phyloP scores from a whole-genome alignment of 2,113 vertebrate species.

The Phoxinus phoxinus region DNA sequence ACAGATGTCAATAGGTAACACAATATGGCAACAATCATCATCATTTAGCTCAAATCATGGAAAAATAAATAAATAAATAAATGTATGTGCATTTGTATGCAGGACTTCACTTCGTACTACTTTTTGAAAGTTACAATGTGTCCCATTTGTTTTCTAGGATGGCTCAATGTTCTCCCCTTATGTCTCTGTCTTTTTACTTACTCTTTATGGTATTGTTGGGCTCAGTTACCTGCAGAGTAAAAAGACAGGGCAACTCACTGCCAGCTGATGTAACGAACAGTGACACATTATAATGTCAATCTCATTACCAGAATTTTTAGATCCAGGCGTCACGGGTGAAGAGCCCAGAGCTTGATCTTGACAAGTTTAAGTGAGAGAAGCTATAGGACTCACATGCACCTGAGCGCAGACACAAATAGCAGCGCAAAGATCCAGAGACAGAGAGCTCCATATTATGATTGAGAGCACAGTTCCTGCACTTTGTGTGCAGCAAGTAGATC shows the following conservation, averaged over 20 bases:
- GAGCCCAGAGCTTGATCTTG: conserved; percentile 25
- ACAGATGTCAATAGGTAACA: neutral
- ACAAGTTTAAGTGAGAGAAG: conserved; percentile 34
- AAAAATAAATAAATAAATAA: neutral
- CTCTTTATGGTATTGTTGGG: neutral
- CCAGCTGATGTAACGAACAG: conserved; percentile 38
- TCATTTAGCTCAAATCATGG: neutral
- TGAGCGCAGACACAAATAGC: conserved; percentile 26
- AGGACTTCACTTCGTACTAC: neutral
- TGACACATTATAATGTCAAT: conserved; percentile 29
- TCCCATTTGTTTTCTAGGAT: neutral
- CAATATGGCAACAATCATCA: neutral
- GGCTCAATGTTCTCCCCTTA: neutral
- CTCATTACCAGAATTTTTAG: conserved; percentile 43
- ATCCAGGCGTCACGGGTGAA: conserved; percentile 20
- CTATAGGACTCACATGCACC: conserved; percentile 19
- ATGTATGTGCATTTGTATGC: neutral
- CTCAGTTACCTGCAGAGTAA: conserved; percentile 20
- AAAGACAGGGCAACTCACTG: conserved; percentile 3
- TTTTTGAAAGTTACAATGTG: neutral
- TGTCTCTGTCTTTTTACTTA: neutral
- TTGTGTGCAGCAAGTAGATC: conserved; percentile 15
- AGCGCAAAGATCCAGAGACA: conserved; percentile 25
- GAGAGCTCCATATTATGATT: conserved; percentile 21
- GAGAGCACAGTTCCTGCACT: conserved; percentile 14